These are phyloP conservation scores for Dromaius novaehollandiae DNA, from an alignment of 2,113 vertebrate species.

Conservation along the genomic window DNA sequence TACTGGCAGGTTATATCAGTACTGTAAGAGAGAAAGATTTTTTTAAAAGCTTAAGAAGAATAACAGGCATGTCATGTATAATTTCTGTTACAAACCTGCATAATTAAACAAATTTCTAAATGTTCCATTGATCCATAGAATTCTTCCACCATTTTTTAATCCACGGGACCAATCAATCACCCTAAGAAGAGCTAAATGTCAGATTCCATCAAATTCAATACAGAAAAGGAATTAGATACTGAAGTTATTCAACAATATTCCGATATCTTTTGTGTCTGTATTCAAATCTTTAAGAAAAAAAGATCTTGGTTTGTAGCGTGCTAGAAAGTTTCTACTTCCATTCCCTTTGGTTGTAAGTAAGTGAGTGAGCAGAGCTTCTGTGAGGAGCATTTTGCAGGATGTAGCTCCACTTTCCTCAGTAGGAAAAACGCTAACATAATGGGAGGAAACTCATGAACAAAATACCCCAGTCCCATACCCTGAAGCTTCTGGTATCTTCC, in stretches of 20 bases:
- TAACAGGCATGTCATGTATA: not conserved
- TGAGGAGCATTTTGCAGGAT: not conserved
- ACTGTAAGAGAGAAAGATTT: not conserved
- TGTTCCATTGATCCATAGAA: not conserved
- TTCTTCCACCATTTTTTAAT: not conserved
- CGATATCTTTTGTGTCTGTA: not conserved
- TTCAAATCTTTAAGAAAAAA: not conserved
- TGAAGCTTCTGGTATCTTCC: not conserved
- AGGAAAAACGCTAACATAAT: not conserved
- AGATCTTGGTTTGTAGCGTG: not conserved
- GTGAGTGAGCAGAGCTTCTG: not conserved
- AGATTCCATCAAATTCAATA: not conserved
- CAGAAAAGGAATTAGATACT: not conserved
- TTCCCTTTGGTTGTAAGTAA: not conserved
- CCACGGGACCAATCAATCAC: not conserved
- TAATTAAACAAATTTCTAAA: not conserved
- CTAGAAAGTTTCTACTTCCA: not conserved
- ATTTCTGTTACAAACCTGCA: not conserved
- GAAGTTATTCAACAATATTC: not conserved
- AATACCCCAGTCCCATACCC: not conserved
- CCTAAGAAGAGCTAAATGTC: not conserved
- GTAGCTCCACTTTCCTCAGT: not conserved
- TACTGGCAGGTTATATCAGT: not conserved
- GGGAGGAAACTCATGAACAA: not conserved
- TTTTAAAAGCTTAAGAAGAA: not conserved